phyloP scores from a whole-genome alignment of 2,113 vertebrate genomes.

The Hystrix cristata region DNA sequence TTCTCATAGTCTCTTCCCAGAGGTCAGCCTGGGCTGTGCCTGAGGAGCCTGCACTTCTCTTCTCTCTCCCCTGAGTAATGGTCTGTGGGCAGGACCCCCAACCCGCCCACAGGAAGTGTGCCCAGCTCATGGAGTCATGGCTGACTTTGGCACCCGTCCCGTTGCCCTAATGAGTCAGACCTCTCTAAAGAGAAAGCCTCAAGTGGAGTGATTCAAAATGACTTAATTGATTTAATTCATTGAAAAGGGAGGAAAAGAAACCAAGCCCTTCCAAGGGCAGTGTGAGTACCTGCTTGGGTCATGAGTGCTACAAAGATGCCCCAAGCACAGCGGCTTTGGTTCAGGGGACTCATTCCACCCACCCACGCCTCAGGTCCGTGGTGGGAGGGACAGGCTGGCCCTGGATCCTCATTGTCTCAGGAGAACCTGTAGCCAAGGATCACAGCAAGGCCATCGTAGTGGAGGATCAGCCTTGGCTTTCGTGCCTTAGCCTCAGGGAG shows the following conservation, averaged over 20 bases:
- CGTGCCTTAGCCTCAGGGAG: slow-evolving; percentile 31
- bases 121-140: neutral
- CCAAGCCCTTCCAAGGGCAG: slow-evolving; percentile 31
- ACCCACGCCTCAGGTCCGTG: neutral
- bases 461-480: slow-evolving; percentile 11
- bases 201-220: slow-evolving; percentile 64
- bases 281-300: neutral
- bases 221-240: slow-evolving; percentile 70
- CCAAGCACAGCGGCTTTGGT: neutral
- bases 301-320: neutral
- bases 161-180: slow-evolving; percentile 67
- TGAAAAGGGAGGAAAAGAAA: slow-evolving; percentile 63
- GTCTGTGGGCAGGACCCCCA: neutral
- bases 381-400: neutral
- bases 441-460: slow-evolving; percentile 1
- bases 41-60: neutral
- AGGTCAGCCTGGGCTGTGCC: neutral
- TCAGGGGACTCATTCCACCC: neutral
- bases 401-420: neutral
- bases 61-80: neutral
- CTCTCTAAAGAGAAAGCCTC: slow-evolving; percentile 62
- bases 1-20: neutral
- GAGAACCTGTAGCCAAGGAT: slow-evolving; percentile 28
- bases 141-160: slow-evolving; percentile 61
- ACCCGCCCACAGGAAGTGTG: slow-evolving; percentile 7